These are phyloP conservation scores for Urocyon cinereoargenteus DNA, from an alignment of 2,797 vertebrate genomes.

Conservation along the genomic window DNA sequence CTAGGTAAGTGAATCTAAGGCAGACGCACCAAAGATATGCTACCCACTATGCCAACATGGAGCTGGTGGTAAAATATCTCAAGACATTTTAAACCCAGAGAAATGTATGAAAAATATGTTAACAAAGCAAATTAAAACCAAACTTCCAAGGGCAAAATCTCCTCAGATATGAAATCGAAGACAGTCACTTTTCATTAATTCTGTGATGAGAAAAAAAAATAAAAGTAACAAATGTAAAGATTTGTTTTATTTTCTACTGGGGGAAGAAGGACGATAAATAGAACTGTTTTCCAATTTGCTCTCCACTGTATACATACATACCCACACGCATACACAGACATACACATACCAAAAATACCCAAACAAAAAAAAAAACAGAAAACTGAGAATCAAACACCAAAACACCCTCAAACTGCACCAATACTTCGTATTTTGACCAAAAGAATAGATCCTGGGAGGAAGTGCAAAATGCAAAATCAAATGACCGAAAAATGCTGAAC, in stretches of 20 bases:
- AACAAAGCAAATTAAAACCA: slow-evolving; percentile 83
- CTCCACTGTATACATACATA: slow-evolving; percentile 88
- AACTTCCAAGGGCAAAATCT: slow-evolving; percentile 73
- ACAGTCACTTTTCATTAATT: slow-evolving; percentile 81
- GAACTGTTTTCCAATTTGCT: slow-evolving; percentile 90
- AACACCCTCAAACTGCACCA: slow-evolving; percentile 87
- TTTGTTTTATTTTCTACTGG: slow-evolving; percentile 89
- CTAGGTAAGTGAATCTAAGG: slow-evolving; percentile 57
- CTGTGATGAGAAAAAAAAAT: slow-evolving; percentile 86
- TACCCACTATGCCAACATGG: neutral
- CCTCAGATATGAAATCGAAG: slow-evolving; percentile 78
- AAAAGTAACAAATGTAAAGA: slow-evolving; percentile 88
- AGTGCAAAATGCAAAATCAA: slow-evolving; percentile 94
- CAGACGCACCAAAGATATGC: slow-evolving; percentile 55
- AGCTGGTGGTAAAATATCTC: slow-evolving; percentile 59
- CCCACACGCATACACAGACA: slow-evolving; percentile 84
- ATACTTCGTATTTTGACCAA: slow-evolving; percentile 88
- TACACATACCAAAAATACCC: slow-evolving; percentile 86
- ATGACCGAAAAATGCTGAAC: slow-evolving; percentile 91
- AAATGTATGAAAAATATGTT: slow-evolving; percentile 81
- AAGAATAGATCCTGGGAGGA: slow-evolving; percentile 89
- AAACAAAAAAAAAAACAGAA: slow-evolving; percentile 49
- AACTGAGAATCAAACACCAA: slow-evolving; percentile 61
- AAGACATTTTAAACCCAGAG: slow-evolving; percentile 77
- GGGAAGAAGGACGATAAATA: slow-evolving; percentile 89